A percentile compares a stretch with the other conserved stretches of the same genome.
phyloP scores from a whole-genome alignment of 2,113 vertebrate genomes.

The Columba livia region DNA sequence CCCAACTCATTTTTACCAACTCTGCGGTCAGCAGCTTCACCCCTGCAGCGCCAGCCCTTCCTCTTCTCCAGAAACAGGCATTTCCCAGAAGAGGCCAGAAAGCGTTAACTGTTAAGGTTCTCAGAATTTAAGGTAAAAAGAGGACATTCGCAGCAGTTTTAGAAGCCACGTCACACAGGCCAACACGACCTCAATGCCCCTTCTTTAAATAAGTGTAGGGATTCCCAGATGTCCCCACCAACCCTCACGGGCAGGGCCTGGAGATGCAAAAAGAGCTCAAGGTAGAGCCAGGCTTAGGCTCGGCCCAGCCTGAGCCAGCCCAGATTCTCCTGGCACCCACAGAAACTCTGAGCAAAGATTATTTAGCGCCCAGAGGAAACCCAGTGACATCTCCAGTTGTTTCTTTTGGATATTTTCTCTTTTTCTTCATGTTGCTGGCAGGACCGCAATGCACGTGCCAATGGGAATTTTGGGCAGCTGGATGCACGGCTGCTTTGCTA shows the following conservation, averaged over 20 bases:
- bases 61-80: neutral
- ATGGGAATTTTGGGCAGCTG: neutral
- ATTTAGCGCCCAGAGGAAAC: neutral
- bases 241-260: neutral
- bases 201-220: fast-evolving
- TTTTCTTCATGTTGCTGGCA: conserved; percentile 36
- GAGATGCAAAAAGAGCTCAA: neutral
- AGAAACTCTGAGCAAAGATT: neutral
- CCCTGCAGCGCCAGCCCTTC: neutral
- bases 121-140: neutral
- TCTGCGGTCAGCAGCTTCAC: neutral
- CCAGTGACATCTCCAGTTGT: neutral
- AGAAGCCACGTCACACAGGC: neutral
- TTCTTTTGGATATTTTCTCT: conserved; percentile 23
- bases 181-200: fast-evolving
- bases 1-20: neutral
- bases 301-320: neutral
- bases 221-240: neutral
- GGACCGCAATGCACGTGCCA: neutral
- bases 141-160: neutral
- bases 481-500: neutral
- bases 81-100: neutral
- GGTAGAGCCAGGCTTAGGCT: neutral
- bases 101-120: neutral
- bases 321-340: neutral